Conservation (phyloP, 2,113 vertebrate genomes). For the Jacana jacana region DNA sequence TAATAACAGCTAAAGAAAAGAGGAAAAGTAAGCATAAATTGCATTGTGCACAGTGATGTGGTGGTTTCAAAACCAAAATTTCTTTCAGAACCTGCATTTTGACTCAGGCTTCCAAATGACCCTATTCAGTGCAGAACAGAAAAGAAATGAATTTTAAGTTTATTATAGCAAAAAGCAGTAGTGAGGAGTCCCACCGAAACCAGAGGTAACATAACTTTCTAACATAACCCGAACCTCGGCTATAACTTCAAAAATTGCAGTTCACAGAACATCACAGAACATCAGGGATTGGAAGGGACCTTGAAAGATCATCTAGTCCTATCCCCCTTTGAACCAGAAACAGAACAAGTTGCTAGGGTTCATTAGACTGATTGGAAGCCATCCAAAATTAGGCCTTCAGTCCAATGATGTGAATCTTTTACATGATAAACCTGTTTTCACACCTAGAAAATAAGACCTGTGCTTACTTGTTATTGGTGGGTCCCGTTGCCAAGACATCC, state of each 20-base stretch:
- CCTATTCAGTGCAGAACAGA: not conserved
- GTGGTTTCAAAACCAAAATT: not conserved
- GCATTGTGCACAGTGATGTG: not conserved
- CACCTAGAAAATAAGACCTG: not conserved
- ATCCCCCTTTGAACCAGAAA: too few species aligned
- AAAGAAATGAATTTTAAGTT: not conserved
- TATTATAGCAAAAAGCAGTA: not conserved
- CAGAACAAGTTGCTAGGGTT: not conserved
- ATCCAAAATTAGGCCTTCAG: not conserved
- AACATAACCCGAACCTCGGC: not conserved
- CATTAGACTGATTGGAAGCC: not conserved
- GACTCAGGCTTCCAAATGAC: not conserved
- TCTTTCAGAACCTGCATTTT: not conserved
- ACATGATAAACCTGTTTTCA: not conserved
- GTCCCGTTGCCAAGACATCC: constrained; percentile 87
- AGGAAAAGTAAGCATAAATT: not conserved
- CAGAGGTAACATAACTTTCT: not conserved
- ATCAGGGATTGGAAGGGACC: too few species aligned
- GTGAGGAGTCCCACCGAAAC: not conserved
- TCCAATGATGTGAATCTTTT: not conserved
- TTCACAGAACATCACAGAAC: too few species aligned
- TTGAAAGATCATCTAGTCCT: too few species aligned
- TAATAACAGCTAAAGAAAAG: not conserved
- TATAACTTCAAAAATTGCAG: not conserved
- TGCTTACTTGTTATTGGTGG: constrained; percentile 92